Evolutionary conservation across 2,113 vertebrate genomes (phyloP).

Genomic region (Lophius piscatorius): DNA sequence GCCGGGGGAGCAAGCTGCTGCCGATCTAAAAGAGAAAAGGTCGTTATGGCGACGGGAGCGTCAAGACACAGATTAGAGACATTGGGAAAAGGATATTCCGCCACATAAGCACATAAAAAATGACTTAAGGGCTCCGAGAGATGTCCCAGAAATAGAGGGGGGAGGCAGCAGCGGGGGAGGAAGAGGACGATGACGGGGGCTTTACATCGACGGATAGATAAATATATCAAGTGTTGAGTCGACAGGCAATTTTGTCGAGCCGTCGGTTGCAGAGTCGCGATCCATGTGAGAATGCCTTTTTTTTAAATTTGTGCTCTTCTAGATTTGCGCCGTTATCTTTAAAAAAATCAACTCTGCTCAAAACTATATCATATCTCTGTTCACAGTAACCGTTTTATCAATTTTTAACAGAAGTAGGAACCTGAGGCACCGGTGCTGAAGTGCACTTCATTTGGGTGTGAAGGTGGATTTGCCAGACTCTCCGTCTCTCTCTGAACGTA

Average conservation of each 20-base stretch:
- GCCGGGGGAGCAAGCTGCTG: conserved; percentile 73
- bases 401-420: conserved; percentile 64
- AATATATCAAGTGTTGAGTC: conserved; percentile 63
- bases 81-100: conserved; percentile 45
- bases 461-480: conserved; percentile 66
- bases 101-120: conserved; percentile 28
- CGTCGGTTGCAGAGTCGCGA: conserved; percentile 43
- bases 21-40: conserved; percentile 62
- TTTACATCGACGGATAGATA: conserved; percentile 79
- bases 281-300: conserved; percentile 48
- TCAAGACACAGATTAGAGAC: conserved; percentile 57
- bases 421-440: conserved; percentile 86
- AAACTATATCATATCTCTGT: conserved; percentile 71
- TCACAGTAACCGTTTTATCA: conserved; percentile 65
- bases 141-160: conserved; percentile 33
- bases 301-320: conserved; percentile 75
- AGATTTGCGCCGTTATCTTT: conserved; percentile 46
- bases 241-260: conserved; percentile 84
- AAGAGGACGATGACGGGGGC: conserved; percentile 74
- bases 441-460: conserved; percentile 83
- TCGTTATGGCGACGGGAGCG: conserved; percentile 29
- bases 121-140: conserved; percentile 37
- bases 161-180: conserved; percentile 23
- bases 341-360: conserved; percentile 57
- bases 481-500: conserved; percentile 61